Base-by-base conservation (phyloP, 2,888 invertebrate genomes). In the Trichacis sp. region DNA sequence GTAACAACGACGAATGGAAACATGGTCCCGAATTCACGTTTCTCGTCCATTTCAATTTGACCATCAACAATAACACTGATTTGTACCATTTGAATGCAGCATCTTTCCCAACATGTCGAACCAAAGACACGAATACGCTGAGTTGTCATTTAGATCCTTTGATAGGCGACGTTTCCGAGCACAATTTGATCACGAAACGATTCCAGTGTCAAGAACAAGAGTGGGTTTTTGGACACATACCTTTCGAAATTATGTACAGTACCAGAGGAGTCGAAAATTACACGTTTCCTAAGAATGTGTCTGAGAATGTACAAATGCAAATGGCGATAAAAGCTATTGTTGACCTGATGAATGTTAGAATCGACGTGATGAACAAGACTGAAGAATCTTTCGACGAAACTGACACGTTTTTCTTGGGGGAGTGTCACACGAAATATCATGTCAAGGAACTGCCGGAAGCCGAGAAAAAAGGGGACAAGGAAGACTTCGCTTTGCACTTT, bases 131-230 rank as follows among this genome's bases (percentile, higher is more conserved):
- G 3, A 12, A 45, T 9, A 45, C 45, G 6, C 15, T 45, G 19
- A 18, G 20, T n/a, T 45, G 45, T n/a, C 15, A 45, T n/a, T 45
- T 45, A 5, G 45, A 45, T 5, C 19, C 45, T 20, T 11, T 18
- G 19, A 45, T 11, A 20, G 45, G 45, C 19, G 20, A 45, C 9
- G 45, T 45, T 20, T 20, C 20, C 11, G 20, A 45, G 20, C 45
- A 20, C 45, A 20, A 45, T 45, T 18, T 20, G 12, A 20, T 20
- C n/a, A 20, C 19, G 8, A 45, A 40, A 14, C 8, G 12, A 12
- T 40, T 40, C 40, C 40, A 40, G 14, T 15, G 40, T 14, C 40
- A 40, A 45, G 45, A 20, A 19, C 45, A 40, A 40, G 40, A 40
- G 15, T 40, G 40, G 40, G 14, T 12, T 40, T 40, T 40, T 9